These are phyloP conservation scores for Regulus satrapa DNA, from an alignment of 2,113 vertebrate species.

Conservation along the genomic window DNA sequence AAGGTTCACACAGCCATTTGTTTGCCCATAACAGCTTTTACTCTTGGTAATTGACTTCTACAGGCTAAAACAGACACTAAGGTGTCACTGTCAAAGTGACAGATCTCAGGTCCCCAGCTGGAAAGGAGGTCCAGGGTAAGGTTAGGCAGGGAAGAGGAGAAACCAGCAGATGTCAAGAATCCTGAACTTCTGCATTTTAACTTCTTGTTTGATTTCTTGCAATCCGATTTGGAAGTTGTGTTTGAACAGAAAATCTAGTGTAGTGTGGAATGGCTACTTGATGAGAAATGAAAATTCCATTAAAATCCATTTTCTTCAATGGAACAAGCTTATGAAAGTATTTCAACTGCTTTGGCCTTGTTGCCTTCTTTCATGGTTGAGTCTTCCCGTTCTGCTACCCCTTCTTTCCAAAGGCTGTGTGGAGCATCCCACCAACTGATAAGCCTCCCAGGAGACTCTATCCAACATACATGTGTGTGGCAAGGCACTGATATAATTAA, in stretches of 20 bases:
- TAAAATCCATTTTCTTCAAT: not conserved
- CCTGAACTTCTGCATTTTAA: not conserved
- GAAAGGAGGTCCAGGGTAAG: not conserved
- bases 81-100: not conserved
- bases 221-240: not conserved
- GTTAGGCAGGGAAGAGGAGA: not conserved
- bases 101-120: fast-evolving
- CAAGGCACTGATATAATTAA: not conserved
- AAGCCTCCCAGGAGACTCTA: not conserved
- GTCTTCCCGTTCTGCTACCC: not conserved
- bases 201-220: not conserved
- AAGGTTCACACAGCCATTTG: not conserved
- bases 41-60: not conserved
- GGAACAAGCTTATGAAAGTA: not conserved
- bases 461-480: fast-evolving
- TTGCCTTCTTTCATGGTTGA: not conserved
- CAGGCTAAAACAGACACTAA: not conserved
- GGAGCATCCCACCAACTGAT: not conserved
- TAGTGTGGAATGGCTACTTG: not conserved
- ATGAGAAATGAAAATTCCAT: not conserved
- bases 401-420: not conserved
- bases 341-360: not conserved
- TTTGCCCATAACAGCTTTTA: not conserved
- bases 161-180: not conserved
- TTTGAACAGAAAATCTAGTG: not conserved